Base-by-base conservation (phyloP, 2,113 vertebrate species). In the Forbesichthys agassizii region DNA sequence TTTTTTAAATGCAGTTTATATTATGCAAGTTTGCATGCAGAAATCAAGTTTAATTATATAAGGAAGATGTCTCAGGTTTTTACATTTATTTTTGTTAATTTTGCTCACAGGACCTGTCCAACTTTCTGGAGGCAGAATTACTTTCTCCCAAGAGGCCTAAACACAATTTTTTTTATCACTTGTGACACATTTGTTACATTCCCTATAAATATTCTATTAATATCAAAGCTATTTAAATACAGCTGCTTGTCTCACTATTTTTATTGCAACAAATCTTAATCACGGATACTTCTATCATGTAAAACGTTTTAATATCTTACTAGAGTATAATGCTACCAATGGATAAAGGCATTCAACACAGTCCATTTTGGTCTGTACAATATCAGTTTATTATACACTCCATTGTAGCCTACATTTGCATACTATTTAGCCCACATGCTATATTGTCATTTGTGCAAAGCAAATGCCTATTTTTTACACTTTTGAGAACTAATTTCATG, bases 61-160 rank as follows among this genome's bases (percentile, higher is more conserved):
- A 14, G 14, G 6, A 14, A 55, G 53, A 55, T 55, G 53, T 55
- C 53, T 14, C 54, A 12, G 56, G 20, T 33, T 11, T 3, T 33
- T 33, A 11, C 3, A 1, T 27, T 5, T 69, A n/a, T 69, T 33
- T 42, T 42, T 64, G 12, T 56, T 65, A 1, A 60, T 60, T 75
- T 52, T 79, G n/a, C 80, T 87, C 14, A 7, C 84, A 88, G 86
- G 75, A 61, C 61, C 9, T 0, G 54, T 52, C 12, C 0, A 0
- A 3, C 49, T 20, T 59, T 68, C 66, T 66, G 59, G 1, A n/a
- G 7, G 5, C 13, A 47, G 12, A 4, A 47, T 14, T 7, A 5
- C 59, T 61, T 61, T 3, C 14, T 33, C 20, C 27, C 56, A 58
- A 27, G 56, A 58, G 56, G 56, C 59, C 12, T 16, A 46, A 61